A percentile compares a stretch with the other conserved stretches of the same genome.
Evolutionary conservation across 2,113 vertebrate genomes (phyloP).

Genomic region (Zapus hudsonius): DNA sequence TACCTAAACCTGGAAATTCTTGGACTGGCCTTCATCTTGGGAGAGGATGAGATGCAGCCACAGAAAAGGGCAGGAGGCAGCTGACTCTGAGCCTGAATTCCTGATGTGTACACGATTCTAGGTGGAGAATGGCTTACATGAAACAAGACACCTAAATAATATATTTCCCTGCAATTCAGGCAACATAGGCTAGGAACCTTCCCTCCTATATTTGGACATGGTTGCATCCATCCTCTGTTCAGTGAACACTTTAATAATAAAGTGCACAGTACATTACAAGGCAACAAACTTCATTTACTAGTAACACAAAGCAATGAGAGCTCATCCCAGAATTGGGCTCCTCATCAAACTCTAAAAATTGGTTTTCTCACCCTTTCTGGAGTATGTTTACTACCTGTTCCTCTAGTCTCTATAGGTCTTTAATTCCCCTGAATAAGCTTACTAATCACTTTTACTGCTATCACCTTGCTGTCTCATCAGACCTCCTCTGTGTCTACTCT

Average conservation of each 20-base stretch:
- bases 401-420: background rate
- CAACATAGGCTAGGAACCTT: background rate
- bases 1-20: background rate
- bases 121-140: background rate
- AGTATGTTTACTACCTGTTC: background rate
- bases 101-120: no score
- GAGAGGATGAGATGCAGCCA: background rate
- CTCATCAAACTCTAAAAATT: background rate
- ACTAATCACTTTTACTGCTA: background rate
- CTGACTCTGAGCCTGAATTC: background rate
- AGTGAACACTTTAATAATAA: background rate
- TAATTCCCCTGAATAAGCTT: background rate
- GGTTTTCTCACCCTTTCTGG: background rate
- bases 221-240: background rate
- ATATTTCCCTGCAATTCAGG: background rate
- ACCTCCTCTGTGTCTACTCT: background rate
- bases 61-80: background rate
- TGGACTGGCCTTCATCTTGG: background rate
- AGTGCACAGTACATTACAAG: background rate
- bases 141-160: background rate
- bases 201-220: background rate
- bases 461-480: no score
- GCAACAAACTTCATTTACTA: background rate
- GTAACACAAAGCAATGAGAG: conserved; percentile 2
- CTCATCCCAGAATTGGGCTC: background rate